Evolutionary conservation across 92 coral and sea anemone species (phyloP), one percentile per base, ranked within the genome.

Genomic region (Nematostella vectensis): DNA sequence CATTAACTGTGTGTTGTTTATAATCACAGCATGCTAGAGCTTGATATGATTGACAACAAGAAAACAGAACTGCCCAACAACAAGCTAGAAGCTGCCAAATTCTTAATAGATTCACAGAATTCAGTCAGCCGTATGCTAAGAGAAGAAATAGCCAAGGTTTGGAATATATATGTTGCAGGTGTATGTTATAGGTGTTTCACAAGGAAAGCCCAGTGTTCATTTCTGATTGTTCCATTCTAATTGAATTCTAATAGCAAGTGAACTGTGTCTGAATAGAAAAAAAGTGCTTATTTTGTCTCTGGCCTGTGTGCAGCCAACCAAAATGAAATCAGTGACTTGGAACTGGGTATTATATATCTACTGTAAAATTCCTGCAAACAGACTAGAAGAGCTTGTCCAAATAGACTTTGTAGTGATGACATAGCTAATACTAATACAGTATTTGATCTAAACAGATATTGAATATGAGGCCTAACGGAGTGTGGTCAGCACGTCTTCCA

Each of bases 401-500:
- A n/a, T n/a, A n/a, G n/a, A 33, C 40, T 33, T 15, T 33, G 8
- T 6, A 33, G 6, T 33, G 40, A 33, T 33, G 15, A 6, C 8
- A 33, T 6, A 33, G 6, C 8, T 33, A 33, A 33, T 33, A 33
- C 40, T 33, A n/a, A 33, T 33, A 33, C 40, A 33, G 40, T 33
- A 33, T 33, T 6, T 33, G 8, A 33, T 33, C 40, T 33, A 33
- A 6, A 33, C 21, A 45, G 51, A 45, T 45, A 9, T 19, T 45
- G 4, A 11, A 45, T 45, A 19, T 10, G 48, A 62, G 96, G 37
- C 89, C 94, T 31, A 91, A 91, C 75, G 98, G 98, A 3, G 70
- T 91, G 10, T 91, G 98, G 98, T 88, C 96, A 31, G 98, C 95
- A 47, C 78, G 98, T 25, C 69, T 91, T 27, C 85, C 93, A 22